phyloP scores from a whole-genome alignment of 2,113 vertebrate species.

The Lycaon pictus region DNA sequence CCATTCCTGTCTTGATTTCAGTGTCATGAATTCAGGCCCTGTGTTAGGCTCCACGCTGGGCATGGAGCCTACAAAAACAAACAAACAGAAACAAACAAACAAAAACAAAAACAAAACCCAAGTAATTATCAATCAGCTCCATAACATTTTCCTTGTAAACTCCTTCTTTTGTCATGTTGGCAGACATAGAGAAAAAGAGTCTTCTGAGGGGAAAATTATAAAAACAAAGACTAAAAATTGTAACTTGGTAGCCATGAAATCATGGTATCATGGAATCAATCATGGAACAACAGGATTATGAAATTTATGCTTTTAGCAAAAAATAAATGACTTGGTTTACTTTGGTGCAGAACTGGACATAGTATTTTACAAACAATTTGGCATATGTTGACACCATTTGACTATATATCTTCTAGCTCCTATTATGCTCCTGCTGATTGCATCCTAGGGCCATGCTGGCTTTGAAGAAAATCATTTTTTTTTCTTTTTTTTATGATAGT shows the following conservation, averaged over 20 bases:
- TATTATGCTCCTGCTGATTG: background rate
- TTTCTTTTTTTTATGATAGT: background rate
- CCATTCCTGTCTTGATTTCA: background rate
- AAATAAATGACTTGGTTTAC: background rate
- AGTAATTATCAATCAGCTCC: background rate
- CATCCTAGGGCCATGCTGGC: background rate
- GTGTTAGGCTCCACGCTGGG: background rate
- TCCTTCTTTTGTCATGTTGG: background rate
- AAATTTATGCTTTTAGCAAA: constrained; percentile 5
- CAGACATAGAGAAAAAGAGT: background rate
- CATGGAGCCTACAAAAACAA: background rate
- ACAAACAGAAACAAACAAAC: background rate
- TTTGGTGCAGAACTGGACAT: background rate
- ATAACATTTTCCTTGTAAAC: background rate
- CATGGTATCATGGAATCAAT: background rate
- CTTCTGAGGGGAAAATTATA: background rate
- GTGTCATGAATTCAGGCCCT: background rate
- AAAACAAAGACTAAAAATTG: constrained; percentile 14
- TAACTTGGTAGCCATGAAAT: background rate
- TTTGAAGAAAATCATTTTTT: background rate
- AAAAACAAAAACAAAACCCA: background rate
- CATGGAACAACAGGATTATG: background rate
- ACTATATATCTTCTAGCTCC: background rate
- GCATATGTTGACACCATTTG: background rate
- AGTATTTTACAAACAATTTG: background rate